Evolutionary conservation across 2,113 vertebrate genomes (phyloP).

Genomic region (Phasianus colchicus): DNA sequence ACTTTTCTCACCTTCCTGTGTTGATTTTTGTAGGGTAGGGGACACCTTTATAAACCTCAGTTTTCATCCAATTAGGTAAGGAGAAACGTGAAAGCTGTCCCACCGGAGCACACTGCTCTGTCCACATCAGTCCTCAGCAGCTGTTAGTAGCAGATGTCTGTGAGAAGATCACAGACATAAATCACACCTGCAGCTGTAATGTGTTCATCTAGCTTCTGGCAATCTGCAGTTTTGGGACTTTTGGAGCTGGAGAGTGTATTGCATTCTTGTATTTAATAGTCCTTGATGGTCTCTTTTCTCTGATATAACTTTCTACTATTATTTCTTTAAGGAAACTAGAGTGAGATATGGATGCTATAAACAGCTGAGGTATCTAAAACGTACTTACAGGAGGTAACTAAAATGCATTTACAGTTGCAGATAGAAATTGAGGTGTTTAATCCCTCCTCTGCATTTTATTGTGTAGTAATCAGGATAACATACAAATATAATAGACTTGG

Average conservation of each 20-base stretch:
- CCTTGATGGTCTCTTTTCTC: not conserved
- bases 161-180: not conserved
- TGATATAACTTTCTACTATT: accelerated
- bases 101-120: not conserved
- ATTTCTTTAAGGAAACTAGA: not conserved
- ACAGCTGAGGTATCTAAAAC: not conserved
- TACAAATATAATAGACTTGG: not conserved
- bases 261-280: not conserved
- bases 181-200: not conserved
- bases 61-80: not conserved
- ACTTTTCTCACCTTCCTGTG: accelerated
- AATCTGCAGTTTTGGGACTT: not conserved
- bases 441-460: not conserved
- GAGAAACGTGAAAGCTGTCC: not conserved
- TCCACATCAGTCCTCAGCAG: accelerated
- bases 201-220: not conserved
- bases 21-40: not conserved
- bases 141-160: not conserved
- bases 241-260: not conserved
- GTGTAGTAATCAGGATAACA: not conserved
- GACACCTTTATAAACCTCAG: not conserved
- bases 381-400: not conserved
- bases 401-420: not conserved
- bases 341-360: not conserved
- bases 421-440: not conserved